Evolutionary conservation across 1,140 invertebrate genomes (phyloP).

Genomic region (Penaeus chinensis): DNA sequence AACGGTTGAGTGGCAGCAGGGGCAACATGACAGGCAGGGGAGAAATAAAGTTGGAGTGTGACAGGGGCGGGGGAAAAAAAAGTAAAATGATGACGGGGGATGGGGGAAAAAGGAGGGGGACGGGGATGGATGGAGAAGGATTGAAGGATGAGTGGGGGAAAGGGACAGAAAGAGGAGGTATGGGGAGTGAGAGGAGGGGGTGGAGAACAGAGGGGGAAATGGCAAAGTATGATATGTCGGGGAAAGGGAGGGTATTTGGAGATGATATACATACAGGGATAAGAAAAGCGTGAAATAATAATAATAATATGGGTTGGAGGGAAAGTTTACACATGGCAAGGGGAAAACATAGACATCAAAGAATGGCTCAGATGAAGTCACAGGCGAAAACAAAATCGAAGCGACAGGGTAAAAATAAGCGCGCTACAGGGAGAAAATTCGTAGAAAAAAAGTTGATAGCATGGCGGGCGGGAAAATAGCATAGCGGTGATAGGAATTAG

Average conservation of each 20-base stretch:
- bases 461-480: too few relatives aligned
- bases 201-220: neutral
- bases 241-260: neutral
- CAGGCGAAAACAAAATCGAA: too few relatives aligned
- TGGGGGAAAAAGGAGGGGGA: conserved; percentile 10
- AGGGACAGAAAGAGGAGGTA: neutral
- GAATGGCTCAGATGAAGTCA: too few relatives aligned
- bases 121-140: neutral
- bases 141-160: neutral
- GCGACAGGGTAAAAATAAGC: too few relatives aligned
- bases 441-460: too few relatives aligned
- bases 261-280: too few relatives aligned
- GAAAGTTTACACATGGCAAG: too few relatives aligned
- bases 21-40: neutral
- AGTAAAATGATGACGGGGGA: neutral
- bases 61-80: neutral
- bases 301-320: too few relatives aligned
- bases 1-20: neutral
- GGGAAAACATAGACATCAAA: too few relatives aligned
- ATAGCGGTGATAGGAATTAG: too few relatives aligned
- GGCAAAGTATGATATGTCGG: neutral
- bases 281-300: too few relatives aligned
- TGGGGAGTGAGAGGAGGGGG: conserved; percentile 13
- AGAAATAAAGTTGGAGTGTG: neutral
- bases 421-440: too few relatives aligned